Conservation (phyloP, 1,140 invertebrate species). For the Brevipalpus yothersi region DNA sequence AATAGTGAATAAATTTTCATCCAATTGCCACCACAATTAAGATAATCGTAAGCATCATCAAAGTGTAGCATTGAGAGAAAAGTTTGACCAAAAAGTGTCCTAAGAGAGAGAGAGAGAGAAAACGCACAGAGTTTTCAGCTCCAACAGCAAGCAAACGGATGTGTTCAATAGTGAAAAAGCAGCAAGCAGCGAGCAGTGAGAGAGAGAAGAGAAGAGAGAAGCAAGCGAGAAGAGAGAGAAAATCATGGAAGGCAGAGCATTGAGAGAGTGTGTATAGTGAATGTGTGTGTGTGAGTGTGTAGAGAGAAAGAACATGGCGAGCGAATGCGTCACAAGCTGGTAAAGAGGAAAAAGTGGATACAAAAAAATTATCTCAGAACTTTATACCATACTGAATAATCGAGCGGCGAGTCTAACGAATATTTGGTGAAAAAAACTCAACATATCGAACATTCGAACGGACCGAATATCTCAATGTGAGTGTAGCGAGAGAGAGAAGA, state of each 20-base stretch:
- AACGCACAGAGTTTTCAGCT: too few species aligned
- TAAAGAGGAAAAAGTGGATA: constrained; percentile 1
- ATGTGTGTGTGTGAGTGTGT: background rate
- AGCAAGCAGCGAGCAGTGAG: background rate
- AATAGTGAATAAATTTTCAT: background rate
- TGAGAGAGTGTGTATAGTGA: background rate
- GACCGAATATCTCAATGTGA: too few species aligned
- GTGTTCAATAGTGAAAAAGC: background rate
- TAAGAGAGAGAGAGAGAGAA: too few species aligned
- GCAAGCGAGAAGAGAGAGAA: background rate
- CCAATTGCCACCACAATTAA: background rate
- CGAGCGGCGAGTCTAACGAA: too few species aligned
- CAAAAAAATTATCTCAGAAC: background rate
- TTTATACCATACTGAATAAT: too few species aligned
- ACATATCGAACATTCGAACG: too few species aligned
- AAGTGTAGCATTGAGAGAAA: background rate
- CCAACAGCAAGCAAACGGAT: background rate
- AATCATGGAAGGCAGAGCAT: background rate
- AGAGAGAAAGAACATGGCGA: background rate
- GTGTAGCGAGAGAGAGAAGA: too few species aligned
- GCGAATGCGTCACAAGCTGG: background rate
- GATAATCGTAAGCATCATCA: background rate
- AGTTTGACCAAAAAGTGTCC: background rate
- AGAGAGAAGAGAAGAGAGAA: background rate
- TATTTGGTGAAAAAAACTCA: too few species aligned